These are phyloP conservation scores for Antheraea mylitta DNA, from an alignment of 1,140 invertebrate species.

Conservation along the genomic window DNA sequence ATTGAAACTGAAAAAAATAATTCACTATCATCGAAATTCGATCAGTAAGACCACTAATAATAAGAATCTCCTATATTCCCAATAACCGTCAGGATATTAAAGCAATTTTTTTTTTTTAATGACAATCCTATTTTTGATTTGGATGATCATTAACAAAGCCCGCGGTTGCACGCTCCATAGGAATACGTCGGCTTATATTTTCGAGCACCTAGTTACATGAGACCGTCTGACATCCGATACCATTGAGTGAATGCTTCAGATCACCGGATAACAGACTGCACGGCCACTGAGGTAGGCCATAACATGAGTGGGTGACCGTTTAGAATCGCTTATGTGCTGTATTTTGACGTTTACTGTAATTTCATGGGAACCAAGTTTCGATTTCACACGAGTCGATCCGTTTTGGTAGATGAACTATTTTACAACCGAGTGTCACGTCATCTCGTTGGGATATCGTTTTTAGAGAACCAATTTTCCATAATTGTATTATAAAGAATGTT, in stretches of 20 bases:
- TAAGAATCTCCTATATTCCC: too few relatives aligned
- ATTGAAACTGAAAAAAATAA: too few relatives aligned
- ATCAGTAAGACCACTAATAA: too few relatives aligned
- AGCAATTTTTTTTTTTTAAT: not conserved
- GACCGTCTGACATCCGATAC: conserved; percentile 42
- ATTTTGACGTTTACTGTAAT: conserved; percentile 53
- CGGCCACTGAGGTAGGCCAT: conserved; percentile 59
- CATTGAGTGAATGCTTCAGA: conserved; percentile 42
- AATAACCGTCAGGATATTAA: too few relatives aligned
- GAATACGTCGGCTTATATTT: conserved; percentile 40
- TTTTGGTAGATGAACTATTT: conserved; percentile 27
- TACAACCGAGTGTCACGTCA: conserved; percentile 38
- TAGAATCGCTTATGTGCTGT: conserved; percentile 40
- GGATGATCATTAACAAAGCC: conserved; percentile 17
- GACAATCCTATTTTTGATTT: not conserved
- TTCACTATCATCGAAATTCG: too few relatives aligned
- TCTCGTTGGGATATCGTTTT: conserved; percentile 18
- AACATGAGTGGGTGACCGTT: conserved; percentile 53
- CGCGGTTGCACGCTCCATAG: conserved; percentile 51
- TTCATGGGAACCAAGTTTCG: conserved; percentile 48
- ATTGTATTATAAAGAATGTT: conserved; percentile 4
- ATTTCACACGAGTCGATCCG: conserved; percentile 36
- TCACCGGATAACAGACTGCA: conserved; percentile 50
- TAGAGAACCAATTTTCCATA: conserved; percentile 16
- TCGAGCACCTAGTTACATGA: conserved; percentile 28